phyloP scores from a whole-genome alignment of 2,113 vertebrate species.

The Archilochus colubris region DNA sequence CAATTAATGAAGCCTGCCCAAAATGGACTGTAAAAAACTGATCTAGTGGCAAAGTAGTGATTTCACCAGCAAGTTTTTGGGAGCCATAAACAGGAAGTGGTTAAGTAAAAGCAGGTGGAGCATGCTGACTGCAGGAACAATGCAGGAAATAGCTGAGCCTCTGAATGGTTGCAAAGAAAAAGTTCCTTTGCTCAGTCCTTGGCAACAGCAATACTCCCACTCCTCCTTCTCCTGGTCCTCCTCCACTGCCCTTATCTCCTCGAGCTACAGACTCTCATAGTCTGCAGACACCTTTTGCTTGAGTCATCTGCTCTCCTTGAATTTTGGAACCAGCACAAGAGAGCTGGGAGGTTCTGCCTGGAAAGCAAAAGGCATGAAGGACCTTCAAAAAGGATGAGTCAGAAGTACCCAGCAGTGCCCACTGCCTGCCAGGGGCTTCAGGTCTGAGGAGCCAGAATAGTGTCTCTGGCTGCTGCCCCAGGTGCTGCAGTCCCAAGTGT shows the following conservation, averaged over 20 bases:
- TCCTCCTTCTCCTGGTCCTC: neutral
- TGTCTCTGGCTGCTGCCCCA: neutral
- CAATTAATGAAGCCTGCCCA: neutral
- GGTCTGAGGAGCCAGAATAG: neutral
- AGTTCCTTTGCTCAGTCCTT: slow-evolving; percentile 53
- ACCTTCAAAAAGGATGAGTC: neutral
- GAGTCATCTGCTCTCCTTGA: neutral
- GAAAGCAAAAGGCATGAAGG: neutral
- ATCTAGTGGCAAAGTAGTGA: slow-evolving; percentile 27
- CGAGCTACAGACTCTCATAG: neutral
- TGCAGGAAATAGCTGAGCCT: slow-evolving; percentile 78
- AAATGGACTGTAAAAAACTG: neutral
- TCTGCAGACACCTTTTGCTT: slow-evolving; percentile 37
- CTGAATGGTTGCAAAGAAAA: slow-evolving; percentile 73
- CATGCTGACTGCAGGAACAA: slow-evolving; percentile 54
- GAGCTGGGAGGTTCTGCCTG: neutral
- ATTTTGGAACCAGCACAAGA: neutral
- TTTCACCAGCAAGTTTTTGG: slow-evolving; percentile 56
- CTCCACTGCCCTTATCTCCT: neutral
- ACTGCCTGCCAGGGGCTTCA: neutral
- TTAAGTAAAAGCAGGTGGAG: slow-evolving; percentile 81
- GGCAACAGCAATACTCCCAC: neutral
- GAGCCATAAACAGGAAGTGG: slow-evolving; percentile 77
- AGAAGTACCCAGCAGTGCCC: neutral
- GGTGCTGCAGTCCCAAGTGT: neutral